A percentile compares a stretch with the other conserved stretches of the same genome.
phyloP scores from a whole-genome alignment of 35 echinoderm and acorn worm species.

The Hemicentrotus pulcherrimus region DNA sequence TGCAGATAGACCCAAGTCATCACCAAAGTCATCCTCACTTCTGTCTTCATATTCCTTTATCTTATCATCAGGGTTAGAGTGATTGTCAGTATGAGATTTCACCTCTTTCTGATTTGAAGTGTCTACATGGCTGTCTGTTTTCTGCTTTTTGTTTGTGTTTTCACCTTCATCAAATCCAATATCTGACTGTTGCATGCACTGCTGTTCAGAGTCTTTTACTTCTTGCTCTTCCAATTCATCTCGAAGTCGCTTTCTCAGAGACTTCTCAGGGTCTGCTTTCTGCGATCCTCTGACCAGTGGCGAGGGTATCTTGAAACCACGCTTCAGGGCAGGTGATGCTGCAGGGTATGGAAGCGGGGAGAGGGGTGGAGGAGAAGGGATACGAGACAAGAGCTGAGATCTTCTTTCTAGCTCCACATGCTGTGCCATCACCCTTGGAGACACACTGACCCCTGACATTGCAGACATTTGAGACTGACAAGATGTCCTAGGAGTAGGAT shows the following conservation, averaged over 20 bases:
- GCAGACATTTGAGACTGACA: not conserved
- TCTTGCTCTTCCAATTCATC: constrained; percentile 20
- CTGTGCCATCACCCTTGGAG: not conserved
- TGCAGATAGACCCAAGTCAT: constrained; percentile 19
- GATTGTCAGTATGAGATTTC: not conserved
- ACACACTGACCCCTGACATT: constrained; percentile 31
- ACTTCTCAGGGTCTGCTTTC: not conserved
- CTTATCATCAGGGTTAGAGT: not conserved
- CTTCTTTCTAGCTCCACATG: constrained; percentile 57
- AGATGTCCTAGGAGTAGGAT: not conserved
- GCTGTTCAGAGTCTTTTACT: not conserved
- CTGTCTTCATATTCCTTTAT: not conserved
- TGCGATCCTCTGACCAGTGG: not conserved
- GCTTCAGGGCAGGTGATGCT: constrained; percentile 20
- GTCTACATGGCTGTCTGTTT: not conserved
- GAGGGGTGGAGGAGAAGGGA: constrained; percentile 87
- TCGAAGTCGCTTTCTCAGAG: not conserved
- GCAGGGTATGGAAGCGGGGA: constrained; percentile 61
- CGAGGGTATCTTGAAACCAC: constrained; percentile 49
- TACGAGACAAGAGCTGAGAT: constrained; percentile 55
- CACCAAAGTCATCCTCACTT: not conserved
- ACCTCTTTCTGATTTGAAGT: not conserved
- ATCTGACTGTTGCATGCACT: not conserved
- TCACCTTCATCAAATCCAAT: not conserved
- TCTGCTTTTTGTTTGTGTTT: not conserved